Evolutionary conservation across 2,113 vertebrate species (phyloP).

Genomic region (Thomomys bottae): DNA sequence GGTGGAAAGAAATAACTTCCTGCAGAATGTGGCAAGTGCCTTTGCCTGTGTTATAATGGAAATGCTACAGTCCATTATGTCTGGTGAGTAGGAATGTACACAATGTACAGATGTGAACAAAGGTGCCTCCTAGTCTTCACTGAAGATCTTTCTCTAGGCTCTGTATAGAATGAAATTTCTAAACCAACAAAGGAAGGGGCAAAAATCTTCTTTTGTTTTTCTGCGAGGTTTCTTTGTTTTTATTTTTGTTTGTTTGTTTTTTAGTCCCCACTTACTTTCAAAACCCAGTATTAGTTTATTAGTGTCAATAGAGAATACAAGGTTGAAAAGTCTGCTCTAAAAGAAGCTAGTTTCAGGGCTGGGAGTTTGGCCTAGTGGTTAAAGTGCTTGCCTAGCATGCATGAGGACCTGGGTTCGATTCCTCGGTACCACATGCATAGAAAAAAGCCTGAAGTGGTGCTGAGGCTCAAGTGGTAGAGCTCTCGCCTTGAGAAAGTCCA

Average conservation of each 20-base stretch:
- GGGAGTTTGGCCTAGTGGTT: no score
- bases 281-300: background rate
- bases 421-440: no score
- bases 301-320: conserved; percentile 7
- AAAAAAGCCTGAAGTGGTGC: no score
- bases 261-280: conserved; percentile 26
- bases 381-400: no score
- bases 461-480: no score
- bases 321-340: background rate
- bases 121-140: background rate
- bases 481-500: no score
- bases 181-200: background rate
- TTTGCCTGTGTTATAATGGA: conserved; percentile 90
- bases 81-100: conserved; percentile 82
- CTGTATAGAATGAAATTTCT: background rate
- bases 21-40: conserved; percentile 89
- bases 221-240: background rate
- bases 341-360: conserved; percentile 8
- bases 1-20: conserved; percentile 87
- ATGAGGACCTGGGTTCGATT: no score
- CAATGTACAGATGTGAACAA: background rate
- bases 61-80: conserved; percentile 84
- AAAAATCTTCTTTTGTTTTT: conserved; percentile 24
- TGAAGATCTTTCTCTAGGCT: background rate
- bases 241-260: no score